These are phyloP conservation scores for Mareca penelope DNA, from an alignment of 2,797 vertebrate species.

Conservation along the genomic window DNA sequence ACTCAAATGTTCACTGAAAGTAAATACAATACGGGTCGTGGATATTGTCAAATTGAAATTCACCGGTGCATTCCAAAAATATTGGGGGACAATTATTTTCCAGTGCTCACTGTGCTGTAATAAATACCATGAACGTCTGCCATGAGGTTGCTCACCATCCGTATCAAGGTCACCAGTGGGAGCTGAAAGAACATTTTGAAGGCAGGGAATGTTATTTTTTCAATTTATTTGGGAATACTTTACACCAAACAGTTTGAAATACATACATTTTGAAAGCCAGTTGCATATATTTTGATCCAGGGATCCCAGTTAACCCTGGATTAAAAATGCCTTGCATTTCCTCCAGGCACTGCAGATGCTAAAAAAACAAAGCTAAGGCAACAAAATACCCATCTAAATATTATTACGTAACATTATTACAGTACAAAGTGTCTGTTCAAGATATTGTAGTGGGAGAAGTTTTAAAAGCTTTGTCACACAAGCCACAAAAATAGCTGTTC, in stretches of 20 bases:
- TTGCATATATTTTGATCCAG: neutral
- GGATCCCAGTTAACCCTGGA: neutral
- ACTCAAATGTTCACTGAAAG: neutral
- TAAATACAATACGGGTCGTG: accelerated
- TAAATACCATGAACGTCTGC: neutral
- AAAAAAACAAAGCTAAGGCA: neutral
- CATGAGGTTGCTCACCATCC: neutral
- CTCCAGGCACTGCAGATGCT: neutral
- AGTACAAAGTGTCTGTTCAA: neutral
- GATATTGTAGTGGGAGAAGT: neutral
- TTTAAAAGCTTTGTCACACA: neutral
- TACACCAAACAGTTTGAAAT: neutral
- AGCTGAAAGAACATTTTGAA: neutral
- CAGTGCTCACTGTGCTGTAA: neutral
- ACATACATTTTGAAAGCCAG: neutral
- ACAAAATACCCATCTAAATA: neutral
- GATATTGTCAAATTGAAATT: neutral
- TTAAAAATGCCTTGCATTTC: neutral
- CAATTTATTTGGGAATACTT: neutral
- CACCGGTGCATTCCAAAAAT: neutral
- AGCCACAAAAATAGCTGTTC: neutral
- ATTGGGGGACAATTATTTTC: neutral
- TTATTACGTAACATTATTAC: neutral
- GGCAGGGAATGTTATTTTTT: neutral
- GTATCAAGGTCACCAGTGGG: neutral